Evolutionary conservation across 2,797 vertebrate species (phyloP).

Genomic region (Emydoidea blandingii): DNA sequence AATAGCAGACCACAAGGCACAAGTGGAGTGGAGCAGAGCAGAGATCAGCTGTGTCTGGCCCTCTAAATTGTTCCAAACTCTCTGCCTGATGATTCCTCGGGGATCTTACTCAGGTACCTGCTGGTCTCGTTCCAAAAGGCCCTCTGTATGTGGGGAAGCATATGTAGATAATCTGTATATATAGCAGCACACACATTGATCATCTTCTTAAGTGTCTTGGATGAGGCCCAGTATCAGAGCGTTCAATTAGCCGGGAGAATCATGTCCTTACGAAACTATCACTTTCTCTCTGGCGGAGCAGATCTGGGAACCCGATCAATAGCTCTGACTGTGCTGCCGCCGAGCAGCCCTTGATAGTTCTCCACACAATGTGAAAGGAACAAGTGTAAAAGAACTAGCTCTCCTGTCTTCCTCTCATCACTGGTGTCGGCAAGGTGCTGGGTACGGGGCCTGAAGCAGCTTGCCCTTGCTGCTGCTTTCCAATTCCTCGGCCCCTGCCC

Average conservation of each 20-base stretch:
- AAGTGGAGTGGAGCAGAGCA: not conserved
- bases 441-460: not conserved
- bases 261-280: not conserved
- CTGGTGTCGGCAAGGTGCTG: not conserved
- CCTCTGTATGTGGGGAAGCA: not conserved
- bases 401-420: not conserved
- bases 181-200: not conserved
- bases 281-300: not conserved
- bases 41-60: not conserved
- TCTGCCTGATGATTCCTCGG: not conserved
- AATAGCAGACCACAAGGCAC: not conserved
- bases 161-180: not conserved
- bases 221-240: rapidly evolving
- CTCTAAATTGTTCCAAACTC: not conserved
- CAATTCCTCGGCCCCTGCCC: not conserved
- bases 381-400: not conserved
- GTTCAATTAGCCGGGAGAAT: not conserved
- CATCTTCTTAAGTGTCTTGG: not conserved
- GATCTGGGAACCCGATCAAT: not conserved
- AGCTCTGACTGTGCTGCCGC: not conserved
- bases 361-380: rapidly evolving
- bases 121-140: not conserved
- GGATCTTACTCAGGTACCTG: not conserved
- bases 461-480: not conserved
- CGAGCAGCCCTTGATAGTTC: rapidly evolving